A percentile compares a stretch with the other conserved stretches of the same genome.
Evolutionary conservation across 2,113 vertebrate genomes (phyloP).

Genomic region (Callipepla squamata): DNA sequence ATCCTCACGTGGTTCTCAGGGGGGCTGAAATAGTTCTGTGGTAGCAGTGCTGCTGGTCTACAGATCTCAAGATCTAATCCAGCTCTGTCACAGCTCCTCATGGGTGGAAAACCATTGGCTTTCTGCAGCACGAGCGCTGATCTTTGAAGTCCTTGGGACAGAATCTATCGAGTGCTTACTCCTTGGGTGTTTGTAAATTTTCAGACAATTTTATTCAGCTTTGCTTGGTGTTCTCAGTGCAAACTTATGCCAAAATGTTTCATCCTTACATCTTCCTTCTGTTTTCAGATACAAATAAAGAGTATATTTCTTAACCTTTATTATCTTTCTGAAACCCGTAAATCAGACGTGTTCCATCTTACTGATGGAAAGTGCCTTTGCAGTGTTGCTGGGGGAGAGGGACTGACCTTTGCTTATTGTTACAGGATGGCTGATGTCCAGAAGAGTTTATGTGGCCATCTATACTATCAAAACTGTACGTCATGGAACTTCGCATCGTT

Average conservation of each 20-base stretch:
- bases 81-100: not conserved
- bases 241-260: not conserved
- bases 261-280: not conserved
- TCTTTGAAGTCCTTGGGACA: not conserved
- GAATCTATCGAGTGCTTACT: not conserved
- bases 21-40: not conserved
- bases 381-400: not conserved
- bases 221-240: not conserved
- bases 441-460: not conserved
- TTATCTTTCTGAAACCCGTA: not conserved
- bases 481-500: not conserved
- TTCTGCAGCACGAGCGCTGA: not conserved
- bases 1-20: not conserved
- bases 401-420: not conserved
- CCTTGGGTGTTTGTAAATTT: not conserved
- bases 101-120: not conserved
- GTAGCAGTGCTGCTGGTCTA: not conserved
- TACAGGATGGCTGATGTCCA: not conserved
- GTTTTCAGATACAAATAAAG: not conserved
- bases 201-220: not conserved
- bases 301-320: not conserved
- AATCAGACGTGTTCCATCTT: not conserved
- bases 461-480: too few species aligned
- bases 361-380: not conserved
- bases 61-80: not conserved